Base-by-base conservation (phyloP, 2,888 invertebrate genomes). In the Sminthurides aquaticus region DNA sequence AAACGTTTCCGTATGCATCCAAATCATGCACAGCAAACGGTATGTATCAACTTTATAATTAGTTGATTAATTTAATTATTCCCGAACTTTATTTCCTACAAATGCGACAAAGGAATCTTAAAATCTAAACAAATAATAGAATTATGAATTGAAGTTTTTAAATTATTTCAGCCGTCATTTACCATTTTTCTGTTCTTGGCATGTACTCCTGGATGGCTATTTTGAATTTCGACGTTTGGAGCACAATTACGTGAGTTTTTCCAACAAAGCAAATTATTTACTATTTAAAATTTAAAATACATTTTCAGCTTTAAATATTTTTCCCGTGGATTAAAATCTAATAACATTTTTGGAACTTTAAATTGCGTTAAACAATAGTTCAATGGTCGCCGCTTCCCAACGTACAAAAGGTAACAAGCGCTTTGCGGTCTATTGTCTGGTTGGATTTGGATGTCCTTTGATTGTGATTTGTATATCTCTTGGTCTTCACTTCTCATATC, bases 131-230 rank as follows among this genome's bases (percentile, higher is more conserved):
- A n/a, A n/a, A n/a, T n/a, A n/a, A n/a, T n/a, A n/a, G n/a, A n/a
- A n/a, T n/a, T n/a, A n/a, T n/a, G n/a, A n/a, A n/a, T n/a, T n/a
- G n/a, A n/a, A n/a, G n/a, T 52, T 20, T 22, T 52, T 22, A 15
- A 20, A 20, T 52, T 15, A 8, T 20, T 52, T 20, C 52, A 52
- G 52, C 52, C 20, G 20, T 52, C 20, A 20, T 52, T 22, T 22
- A 18, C 5, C 52, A 52, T 20, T 20, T 52, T 8, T 52, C 52
- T 5, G 5, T 18, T 5, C 52, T 52, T 20, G 20, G 52, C 52
- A 52, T 52, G 52, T 52, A 52, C 20, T 52, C 20, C 52, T 52
- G 52, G 52, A 52, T 52, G 8, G 52, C 52, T 15, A 20, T 52
- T 20, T 15, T 52, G 52, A 52, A 52, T 22, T 52, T 52, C 22